Base-by-base conservation (phyloP, 1,140 invertebrate genomes). In the Callitettix versicolor region DNA sequence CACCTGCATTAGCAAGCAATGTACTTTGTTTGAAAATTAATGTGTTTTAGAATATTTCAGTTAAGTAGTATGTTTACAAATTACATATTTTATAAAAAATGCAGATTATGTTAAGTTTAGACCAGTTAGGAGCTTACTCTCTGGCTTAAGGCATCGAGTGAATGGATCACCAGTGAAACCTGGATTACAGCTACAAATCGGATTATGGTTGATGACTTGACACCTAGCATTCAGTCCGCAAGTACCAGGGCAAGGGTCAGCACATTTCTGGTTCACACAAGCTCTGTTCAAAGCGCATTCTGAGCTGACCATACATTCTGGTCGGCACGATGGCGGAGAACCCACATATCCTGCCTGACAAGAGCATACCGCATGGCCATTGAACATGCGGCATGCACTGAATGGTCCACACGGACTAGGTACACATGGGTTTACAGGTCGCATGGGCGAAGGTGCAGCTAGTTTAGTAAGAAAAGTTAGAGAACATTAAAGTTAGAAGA, bases 141-240 rank as follows among this genome's bases (percentile, higher is more conserved):
- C 72, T 65, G 77, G 72, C n/a, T n/a, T n/a, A 7, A 70, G 57
- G 66, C 85, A 88, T 52, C 79, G 76, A 53, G 81, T 79, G 67
- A 89, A 86, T 41, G 88, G 87, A 79, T 91, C 87, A 41, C 89
- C 89, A 9, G 85, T 88, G 69, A 85, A 84, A 9, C 81, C 82
- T 38, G 82, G 73, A 42, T 79, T 71, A 65, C 89, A 91, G 62
- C 82, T 86, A 62, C 88, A 91, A 47, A 88, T 87, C 6, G 87
- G 85, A 55, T 84, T 87, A 62, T 91, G 88, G 64, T 88, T 88
- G 33, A 88, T 84, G 1, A 90, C 86, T 73, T 88, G 82, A 67
- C 88, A 93, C 26, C 84, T 75, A 15, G 89, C 87, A 43, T 81
- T 81, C 14, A 82, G 65, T 2, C 88, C 90, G 66, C 89, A 93